phyloP scores from a whole-genome alignment of 53 echinoderm and acorn worm species.

The Holothuria leucospilota region DNA sequence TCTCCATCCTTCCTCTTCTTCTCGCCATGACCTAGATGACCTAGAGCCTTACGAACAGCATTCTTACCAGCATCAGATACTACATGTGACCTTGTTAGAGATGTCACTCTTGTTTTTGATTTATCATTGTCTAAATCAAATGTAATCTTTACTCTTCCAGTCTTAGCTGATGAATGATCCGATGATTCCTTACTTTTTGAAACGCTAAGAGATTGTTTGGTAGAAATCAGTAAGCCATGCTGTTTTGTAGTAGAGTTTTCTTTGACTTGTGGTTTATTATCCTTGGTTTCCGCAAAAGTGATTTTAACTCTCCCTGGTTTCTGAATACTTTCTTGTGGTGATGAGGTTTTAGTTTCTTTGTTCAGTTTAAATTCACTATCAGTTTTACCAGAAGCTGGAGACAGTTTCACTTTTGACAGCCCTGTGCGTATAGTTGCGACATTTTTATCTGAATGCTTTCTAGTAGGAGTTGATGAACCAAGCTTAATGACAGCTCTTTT shows the following conservation, averaged over 20 bases:
- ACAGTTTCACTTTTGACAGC: not conserved
- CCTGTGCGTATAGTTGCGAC: not conserved
- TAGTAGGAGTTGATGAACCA: not conserved
- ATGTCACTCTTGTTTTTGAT: not conserved
- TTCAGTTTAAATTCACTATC: not conserved
- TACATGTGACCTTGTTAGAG: not conserved
- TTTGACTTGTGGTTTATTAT: not conserved
- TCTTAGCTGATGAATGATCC: not conserved
- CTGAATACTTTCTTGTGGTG: not conserved
- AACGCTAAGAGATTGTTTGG: not conserved
- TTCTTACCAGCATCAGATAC: not conserved
- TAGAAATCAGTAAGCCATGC: not conserved
- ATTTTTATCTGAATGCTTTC: not conserved
- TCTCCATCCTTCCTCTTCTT: not conserved
- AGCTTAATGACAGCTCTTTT: constrained; percentile 43
- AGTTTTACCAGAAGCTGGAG: not conserved
- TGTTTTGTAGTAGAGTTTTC: not conserved
- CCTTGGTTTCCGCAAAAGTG: not conserved
- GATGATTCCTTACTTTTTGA: not conserved
- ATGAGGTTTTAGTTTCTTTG: not conserved
- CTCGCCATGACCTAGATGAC: not conserved
- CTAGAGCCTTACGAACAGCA: constrained; percentile 23
- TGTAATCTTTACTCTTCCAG: not conserved
- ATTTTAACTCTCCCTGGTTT: constrained; percentile 29
- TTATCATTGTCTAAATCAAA: no score